These are phyloP conservation scores for Eurypyga helias DNA, from an alignment of 2,113 vertebrate species.

Conservation along the genomic window DNA sequence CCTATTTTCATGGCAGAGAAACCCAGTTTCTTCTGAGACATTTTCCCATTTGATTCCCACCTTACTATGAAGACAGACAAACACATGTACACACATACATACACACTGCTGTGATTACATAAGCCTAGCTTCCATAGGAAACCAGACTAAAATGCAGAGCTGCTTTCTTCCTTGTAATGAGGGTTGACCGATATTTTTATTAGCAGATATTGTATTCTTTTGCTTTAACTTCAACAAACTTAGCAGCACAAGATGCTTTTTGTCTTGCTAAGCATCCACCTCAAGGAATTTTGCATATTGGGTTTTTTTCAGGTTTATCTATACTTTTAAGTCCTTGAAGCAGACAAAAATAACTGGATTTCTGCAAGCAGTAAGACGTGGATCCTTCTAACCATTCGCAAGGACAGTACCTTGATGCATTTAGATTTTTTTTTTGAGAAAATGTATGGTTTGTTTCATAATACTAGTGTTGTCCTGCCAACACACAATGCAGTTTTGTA, in stretches of 20 bases:
- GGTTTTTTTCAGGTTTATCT: background rate
- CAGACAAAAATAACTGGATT: background rate
- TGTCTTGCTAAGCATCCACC: background rate
- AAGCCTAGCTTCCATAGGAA: background rate
- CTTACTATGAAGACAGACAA: background rate
- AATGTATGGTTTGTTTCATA: background rate
- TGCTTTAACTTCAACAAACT: background rate
- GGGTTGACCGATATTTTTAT: background rate
- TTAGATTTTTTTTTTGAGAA: background rate
- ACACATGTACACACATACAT: background rate
- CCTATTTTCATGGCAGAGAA: background rate
- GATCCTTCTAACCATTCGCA: background rate
- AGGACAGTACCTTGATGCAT: background rate
- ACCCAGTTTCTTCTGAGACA: background rate
- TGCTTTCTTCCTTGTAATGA: background rate
- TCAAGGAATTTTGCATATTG: background rate
- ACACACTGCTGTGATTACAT: background rate
- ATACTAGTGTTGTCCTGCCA: background rate
- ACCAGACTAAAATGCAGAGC: background rate
- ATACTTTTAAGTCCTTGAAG: background rate
- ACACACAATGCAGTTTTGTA: background rate
- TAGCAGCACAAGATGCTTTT: background rate
- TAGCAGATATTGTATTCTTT: background rate
- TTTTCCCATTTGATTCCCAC: background rate
- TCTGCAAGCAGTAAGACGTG: background rate